Evolutionary conservation across 1,140 invertebrate genomes (phyloP), one percentile per base, ranked within the genome.

Genomic region (Asbolus verrucosus): DNA sequence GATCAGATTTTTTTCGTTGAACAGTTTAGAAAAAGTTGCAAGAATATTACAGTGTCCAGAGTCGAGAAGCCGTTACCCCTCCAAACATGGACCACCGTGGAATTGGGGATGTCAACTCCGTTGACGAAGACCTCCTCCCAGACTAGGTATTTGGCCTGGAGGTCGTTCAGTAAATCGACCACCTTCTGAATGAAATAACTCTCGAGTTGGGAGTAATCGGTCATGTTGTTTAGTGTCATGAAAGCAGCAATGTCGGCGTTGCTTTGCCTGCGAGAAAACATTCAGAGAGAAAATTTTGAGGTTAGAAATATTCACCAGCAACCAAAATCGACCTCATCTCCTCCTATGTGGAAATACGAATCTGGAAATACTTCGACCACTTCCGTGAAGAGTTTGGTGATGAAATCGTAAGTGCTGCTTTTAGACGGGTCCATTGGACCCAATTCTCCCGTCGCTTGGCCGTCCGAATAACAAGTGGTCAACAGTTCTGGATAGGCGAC

Each of bases 71-170:
- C 30, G 15, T 46, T 16, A 11, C 9, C 39, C 13, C 15, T 18
- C 62, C 62, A 46, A 15, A 65, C 39, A 1, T 65, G 62, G 6
- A 65, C 39, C 13, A 94, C 84, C 0, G 92, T 92, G n/a, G 86
- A 85, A 0, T 82, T 76, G 2, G 87, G 83, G 8, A 93, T 75
- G n/a, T 84, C 77, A 0, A 91, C 90, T 16, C 87, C 87, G 81
- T 97, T 93, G 70, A 91, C 89, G 79, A 94, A 92, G 0, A 97
- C 92, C 83, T 97, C 96, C 83, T 98, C 94, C 95, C 95, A 98
- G 1, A 98, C 92, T 16, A 96, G 86, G 50, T 90, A 86, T 8
- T 82, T 87, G 0, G 82, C 78, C 6, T 85, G 81, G 1, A 87
- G 73, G 2, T 74, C 66, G 1, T 75, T 69, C 0, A 85, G 81